These are phyloP conservation scores for Biston betularia DNA, from an alignment of 2,888 invertebrate genomes.

Conservation along the genomic window DNA sequence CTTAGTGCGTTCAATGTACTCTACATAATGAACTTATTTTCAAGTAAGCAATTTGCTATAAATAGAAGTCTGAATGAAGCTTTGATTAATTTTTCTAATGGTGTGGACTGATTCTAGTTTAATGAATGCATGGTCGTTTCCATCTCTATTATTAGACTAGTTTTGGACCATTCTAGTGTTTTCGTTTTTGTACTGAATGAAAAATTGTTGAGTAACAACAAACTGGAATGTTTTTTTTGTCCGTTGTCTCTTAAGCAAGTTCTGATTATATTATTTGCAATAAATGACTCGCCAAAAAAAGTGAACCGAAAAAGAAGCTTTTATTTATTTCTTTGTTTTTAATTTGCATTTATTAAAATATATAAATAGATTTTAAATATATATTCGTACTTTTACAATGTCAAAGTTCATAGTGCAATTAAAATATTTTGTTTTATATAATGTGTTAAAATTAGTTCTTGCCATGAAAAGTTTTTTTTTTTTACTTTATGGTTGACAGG, in stretches of 20 bases:
- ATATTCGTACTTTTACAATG: too few species aligned
- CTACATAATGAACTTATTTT: slow-evolving; percentile 7
- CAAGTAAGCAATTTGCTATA: slow-evolving; percentile 7
- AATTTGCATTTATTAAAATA: too few species aligned
- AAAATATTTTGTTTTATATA: too few species aligned
- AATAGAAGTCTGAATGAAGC: slow-evolving; percentile 6
- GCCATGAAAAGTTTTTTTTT: too few species aligned
- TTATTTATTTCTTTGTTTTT: too few species aligned
- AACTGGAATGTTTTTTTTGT: neutral
- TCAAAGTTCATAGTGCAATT: too few species aligned
- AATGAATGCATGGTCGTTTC: slow-evolving; percentile 1
- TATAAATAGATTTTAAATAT: neutral
- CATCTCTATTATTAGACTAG: neutral
- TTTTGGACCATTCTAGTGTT: neutral
- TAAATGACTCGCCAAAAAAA: neutral
- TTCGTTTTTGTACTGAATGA: neutral
- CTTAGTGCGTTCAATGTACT: neutral
- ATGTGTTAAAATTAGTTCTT: too few species aligned
- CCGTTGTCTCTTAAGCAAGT: neutral
- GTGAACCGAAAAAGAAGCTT: too few species aligned
- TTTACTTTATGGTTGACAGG: too few species aligned
- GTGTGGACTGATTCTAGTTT: slow-evolving; percentile 1
- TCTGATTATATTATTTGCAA: neutral
- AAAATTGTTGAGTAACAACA: neutral
- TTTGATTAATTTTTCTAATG: neutral